Evolutionary conservation across 2,113 vertebrate species (phyloP).

Genomic region (Neofelis nebulosa): DNA sequence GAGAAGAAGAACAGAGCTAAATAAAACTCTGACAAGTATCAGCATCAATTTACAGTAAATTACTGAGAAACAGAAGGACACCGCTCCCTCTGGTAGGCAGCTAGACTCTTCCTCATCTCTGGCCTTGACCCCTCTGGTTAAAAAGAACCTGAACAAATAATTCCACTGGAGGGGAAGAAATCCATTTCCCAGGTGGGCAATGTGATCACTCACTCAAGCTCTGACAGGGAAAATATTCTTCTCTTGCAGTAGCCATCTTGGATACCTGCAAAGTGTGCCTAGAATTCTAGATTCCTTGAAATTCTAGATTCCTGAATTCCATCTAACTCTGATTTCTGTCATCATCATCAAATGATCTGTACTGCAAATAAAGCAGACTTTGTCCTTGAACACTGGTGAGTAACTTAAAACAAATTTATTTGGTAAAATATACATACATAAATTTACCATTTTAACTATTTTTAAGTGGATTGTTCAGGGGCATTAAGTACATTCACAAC

Average conservation of each 20-base stretch:
- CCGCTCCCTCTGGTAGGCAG: not conserved
- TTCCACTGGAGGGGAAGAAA: not conserved
- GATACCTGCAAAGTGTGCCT: not conserved
- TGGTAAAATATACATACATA: not conserved
- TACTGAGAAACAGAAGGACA: not conserved
- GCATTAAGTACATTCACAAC: not conserved
- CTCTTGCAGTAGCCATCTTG: not conserved
- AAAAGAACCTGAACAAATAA: slow-evolving; percentile 53
- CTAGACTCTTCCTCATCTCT: not conserved
- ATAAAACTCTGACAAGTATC: not conserved
- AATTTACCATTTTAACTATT: not conserved
- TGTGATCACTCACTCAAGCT: not conserved
- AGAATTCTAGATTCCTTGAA: slow-evolving; percentile 5
- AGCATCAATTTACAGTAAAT: not conserved
- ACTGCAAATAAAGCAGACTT: not conserved
- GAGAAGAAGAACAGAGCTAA: slow-evolving; percentile 12
- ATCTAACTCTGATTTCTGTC: not conserved
- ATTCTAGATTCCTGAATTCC: slow-evolving; percentile 12
- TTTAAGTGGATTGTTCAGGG: not conserved
- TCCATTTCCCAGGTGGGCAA: not conserved
- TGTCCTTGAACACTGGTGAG: not conserved
- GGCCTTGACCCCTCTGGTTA: not conserved
- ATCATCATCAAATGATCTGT: not conserved
- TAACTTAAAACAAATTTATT: not conserved
- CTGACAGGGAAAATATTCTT: not conserved